phyloP scores from a whole-genome alignment of 2,888 invertebrate genomes.

The Tiphia femorata region DNA sequence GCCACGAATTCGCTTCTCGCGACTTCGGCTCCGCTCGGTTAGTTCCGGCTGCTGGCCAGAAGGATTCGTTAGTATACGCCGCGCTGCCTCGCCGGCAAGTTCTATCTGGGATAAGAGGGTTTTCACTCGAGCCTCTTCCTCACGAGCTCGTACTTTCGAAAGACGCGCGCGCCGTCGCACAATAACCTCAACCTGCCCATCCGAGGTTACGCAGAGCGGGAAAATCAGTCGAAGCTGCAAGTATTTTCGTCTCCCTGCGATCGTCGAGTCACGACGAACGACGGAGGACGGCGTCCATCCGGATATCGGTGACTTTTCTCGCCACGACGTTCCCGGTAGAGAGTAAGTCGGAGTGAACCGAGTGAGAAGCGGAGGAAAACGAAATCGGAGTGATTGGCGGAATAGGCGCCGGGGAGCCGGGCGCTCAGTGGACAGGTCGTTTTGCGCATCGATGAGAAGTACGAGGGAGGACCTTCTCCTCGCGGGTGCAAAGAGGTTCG shows the following conservation, averaged over 20 bases:
- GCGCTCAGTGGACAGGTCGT: too few species aligned
- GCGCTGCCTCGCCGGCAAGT: constrained; percentile 63
- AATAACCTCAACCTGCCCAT: too few species aligned
- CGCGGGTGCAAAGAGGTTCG: constrained; percentile 1
- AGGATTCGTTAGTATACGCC: constrained; percentile 61
- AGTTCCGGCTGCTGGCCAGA: constrained; percentile 41
- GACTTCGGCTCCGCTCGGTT: constrained; percentile 49
- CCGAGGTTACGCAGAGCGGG: too few species aligned
- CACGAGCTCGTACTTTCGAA: background rate
- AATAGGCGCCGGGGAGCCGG: too few species aligned
- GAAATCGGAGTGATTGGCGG: background rate
- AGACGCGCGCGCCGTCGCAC: too few species aligned
- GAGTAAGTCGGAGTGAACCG: background rate
- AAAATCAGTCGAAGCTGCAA: too few species aligned
- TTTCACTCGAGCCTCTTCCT: constrained; percentile 2
- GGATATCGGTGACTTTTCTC: too few species aligned
- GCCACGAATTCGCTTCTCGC: constrained; percentile 57
- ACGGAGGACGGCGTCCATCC: too few species aligned
- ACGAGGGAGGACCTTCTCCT: constrained; percentile 8
- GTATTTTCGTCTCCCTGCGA: too few species aligned
- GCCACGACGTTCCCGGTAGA: too few species aligned
- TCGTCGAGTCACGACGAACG: too few species aligned
- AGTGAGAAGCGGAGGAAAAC: background rate
- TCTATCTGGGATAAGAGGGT: constrained; percentile 15
- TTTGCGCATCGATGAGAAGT: constrained; percentile 39